These are phyloP conservation scores for Globia sparganii DNA, from an alignment of 2,888 invertebrate species.

Conservation along the genomic window DNA sequence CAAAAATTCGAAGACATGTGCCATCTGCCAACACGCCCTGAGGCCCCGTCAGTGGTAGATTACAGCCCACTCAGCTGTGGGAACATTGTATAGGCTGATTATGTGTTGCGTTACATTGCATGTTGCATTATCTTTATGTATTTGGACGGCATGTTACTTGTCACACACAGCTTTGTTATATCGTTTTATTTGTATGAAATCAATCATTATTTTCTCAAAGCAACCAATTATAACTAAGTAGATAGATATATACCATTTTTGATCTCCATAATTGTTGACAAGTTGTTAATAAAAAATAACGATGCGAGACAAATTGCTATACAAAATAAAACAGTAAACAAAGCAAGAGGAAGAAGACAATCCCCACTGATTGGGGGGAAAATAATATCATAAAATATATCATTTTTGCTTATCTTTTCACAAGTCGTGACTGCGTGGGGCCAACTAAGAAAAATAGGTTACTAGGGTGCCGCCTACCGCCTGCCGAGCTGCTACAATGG, in stretches of 20 bases:
- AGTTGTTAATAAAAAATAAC: conserved; percentile 11
- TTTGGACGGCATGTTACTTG: not conserved
- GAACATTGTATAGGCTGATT: not conserved
- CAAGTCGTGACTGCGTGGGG: conserved; percentile 52
- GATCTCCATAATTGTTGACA: not conserved
- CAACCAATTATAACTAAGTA: not conserved
- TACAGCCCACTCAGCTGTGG: not conserved
- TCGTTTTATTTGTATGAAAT: not conserved
- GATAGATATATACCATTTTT: not conserved
- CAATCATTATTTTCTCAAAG: not conserved
- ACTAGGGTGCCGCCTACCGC: conserved; percentile 53
- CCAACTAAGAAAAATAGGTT: conserved; percentile 58
- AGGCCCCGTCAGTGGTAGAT: not conserved
- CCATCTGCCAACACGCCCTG: not conserved
- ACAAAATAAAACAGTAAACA: conserved; percentile 39
- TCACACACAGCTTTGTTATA: not conserved
- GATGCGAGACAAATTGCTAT: not conserved
- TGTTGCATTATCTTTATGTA: not conserved
- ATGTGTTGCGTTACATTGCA: too few species aligned
- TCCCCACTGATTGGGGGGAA: conserved; percentile 20
- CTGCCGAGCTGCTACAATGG: conserved; percentile 39
- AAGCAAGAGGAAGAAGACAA: conserved; percentile 9
- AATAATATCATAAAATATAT: conserved; percentile 48
- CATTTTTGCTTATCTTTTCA: conserved; percentile 61
- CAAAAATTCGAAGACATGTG: not conserved